Evolutionary conservation across 1,140 invertebrate genomes (phyloP), one percentile per base, ranked within the genome.

Genomic region (Araneus ventricosus): DNA sequence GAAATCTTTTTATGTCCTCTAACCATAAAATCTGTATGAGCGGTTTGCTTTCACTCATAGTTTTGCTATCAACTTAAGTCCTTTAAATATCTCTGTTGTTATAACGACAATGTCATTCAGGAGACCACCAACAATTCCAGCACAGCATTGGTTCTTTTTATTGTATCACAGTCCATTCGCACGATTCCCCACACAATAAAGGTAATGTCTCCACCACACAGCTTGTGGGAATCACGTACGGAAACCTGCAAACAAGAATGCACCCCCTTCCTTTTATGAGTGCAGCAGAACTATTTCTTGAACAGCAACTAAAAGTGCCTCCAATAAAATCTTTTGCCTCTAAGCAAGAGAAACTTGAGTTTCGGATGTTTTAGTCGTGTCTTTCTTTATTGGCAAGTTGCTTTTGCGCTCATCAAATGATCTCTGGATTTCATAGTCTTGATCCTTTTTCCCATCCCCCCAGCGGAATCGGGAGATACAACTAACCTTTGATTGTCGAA

Each of bases 321-420:
- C 90, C 90, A 92, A 92, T 92, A 92, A 92, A 92, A 86, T 92
- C 90, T 30, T 92, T 86, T 92, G 80, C 90, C 90, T 92, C 80
- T 86, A 84, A 92, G 90, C 80, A 86, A 92, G 61, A 82, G 75
- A 41, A 59, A 70, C 80, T 45, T 61, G n/a, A 84, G 80, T 79
- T 84, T 22, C 30, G 7, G 57, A 41, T 82, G 75, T 6, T 86
- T 92, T 92, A 85, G 80, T 52, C n/a, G 75, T 92, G 45, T 92
- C 79, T 61, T 84, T 84, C 79, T 91, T 91, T 84, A 84, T 84
- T 80, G 70, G 79, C 14, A 63, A 84, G 79, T 91, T 91, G 80
- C 80, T 59, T 91, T 57, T 80, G 30, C 57, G 30, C 89, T 91
- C 89, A 91, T 91, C 89, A 91, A 89, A 91, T 84, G 34, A 57